Percentiles rank a stretch among this genome's conserved stretches.
These are phyloP conservation scores for Acronicta aceris DNA, from an alignment of 2,888 invertebrate genomes.

Conservation along the genomic window DNA sequence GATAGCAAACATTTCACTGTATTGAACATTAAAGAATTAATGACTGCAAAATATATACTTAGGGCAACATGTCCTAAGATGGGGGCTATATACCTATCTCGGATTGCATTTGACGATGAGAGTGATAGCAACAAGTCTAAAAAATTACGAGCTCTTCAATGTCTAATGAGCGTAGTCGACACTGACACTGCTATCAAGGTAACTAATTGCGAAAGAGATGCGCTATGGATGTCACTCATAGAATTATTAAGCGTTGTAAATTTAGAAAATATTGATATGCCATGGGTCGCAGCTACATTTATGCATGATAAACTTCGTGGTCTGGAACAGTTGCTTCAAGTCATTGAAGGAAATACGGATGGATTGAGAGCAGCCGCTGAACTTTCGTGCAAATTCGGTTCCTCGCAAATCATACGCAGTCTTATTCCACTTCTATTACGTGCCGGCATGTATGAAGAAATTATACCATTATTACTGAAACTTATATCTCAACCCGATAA, in stretches of 20 bases:
- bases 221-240: slow-evolving; percentile 81
- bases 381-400: slow-evolving; percentile 75
- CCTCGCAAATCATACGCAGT: slow-evolving; percentile 67
- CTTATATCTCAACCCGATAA: slow-evolving; percentile 73
- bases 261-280: slow-evolving; percentile 83
- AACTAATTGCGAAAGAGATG: slow-evolving; percentile 77
- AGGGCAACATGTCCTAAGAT: slow-evolving; percentile 87
- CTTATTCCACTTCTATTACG: slow-evolving; percentile 75
- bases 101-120: slow-evolving; percentile 85
- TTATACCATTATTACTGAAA: slow-evolving; percentile 80
- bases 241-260: slow-evolving; percentile 80
- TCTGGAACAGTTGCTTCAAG: slow-evolving; percentile 78
- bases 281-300: slow-evolving; percentile 83
- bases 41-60: slow-evolving; percentile 85
- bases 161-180: slow-evolving; percentile 84
- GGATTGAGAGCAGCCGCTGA: slow-evolving; percentile 77
- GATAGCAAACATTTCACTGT: slow-evolving; percentile 68
- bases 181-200: slow-evolving; percentile 84
- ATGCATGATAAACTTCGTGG: slow-evolving; percentile 80
- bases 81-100: slow-evolving; percentile 85
- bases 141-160: slow-evolving; percentile 85
- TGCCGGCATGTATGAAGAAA: slow-evolving; percentile 76
- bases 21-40: slow-evolving; percentile 76
- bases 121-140: slow-evolving; percentile 83
- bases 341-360: slow-evolving; percentile 72